Conservation (phyloP, 37 sponge, comb jelly and placozoan genomes). For the Spongia lamella region DNA sequence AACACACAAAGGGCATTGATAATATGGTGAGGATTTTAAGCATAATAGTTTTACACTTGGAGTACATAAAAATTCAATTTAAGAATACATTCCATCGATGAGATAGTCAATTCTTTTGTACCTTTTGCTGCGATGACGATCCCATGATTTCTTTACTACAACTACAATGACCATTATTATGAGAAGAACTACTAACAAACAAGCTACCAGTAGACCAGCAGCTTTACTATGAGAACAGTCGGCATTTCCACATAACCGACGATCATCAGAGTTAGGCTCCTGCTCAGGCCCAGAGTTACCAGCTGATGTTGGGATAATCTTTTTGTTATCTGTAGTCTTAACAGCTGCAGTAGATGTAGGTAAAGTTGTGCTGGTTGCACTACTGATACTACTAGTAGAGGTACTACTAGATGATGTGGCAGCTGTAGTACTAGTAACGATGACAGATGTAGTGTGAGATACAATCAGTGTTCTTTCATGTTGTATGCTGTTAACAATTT, state of each 20-base stretch:
- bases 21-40: no score
- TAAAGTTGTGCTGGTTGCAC: no score
- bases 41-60: no score
- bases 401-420: no score
- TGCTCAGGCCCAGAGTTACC: not conserved
- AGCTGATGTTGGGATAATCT: no score
- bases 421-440: no score
- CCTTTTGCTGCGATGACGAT: slow-evolving; percentile 23
- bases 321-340: not conserved
- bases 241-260: not conserved
- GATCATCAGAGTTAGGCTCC: not conserved
- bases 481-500: not conserved
- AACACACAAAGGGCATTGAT: no score
- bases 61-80: no score
- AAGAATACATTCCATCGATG: slow-evolving; percentile 87
- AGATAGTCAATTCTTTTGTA: slow-evolving; percentile 78
- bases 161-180: slow-evolving; percentile 33
- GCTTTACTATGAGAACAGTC: slow-evolving; percentile 42
- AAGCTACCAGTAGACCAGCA: slow-evolving; percentile 40
- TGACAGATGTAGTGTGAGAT: not conserved
- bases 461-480: not conserved
- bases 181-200: slow-evolving; percentile 30
- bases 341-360: no score
- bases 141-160: slow-evolving; percentile 12
- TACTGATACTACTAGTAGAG: no score